A percentile compares a stretch with the other conserved stretches of the same genome.
Conservation (phyloP, 2,797 vertebrate species). For the Loriculus beryllinus region DNA sequence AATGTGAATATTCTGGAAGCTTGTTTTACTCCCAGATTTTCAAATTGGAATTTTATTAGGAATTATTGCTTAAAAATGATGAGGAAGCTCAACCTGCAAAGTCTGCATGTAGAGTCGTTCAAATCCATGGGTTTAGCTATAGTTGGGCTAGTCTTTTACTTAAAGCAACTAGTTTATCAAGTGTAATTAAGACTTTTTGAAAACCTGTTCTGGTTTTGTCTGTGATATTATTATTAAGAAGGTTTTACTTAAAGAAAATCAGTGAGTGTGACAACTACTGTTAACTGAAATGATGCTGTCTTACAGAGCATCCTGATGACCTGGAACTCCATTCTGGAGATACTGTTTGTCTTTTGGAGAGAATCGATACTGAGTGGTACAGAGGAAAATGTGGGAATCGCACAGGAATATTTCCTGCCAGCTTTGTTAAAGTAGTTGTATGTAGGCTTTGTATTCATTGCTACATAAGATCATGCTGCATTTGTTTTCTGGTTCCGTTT, state of each 20-base stretch:
- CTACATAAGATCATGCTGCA: background rate
- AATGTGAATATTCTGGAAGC: background rate
- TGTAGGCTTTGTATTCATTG: constrained; percentile 48
- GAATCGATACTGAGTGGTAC: constrained; percentile 90
- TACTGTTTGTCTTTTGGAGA: constrained; percentile 84
- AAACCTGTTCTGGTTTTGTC: background rate
- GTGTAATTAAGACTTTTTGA: background rate
- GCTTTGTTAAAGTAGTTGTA: constrained; percentile 83
- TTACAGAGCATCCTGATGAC: constrained; percentile 87
- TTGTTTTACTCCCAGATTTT: background rate
- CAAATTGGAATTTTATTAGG: background rate
- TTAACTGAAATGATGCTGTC: constrained; percentile 16
- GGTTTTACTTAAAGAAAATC: background rate
- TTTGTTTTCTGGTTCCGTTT: constrained; percentile 5
- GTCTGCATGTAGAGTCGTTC: background rate
- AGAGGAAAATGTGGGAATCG: constrained; percentile 83
- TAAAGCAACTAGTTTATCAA: background rate
- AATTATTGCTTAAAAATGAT: background rate
- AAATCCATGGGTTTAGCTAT: background rate
- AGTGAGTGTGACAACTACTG: background rate
- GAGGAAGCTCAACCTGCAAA: background rate
- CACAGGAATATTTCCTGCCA: constrained; percentile 89
- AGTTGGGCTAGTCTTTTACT: background rate
- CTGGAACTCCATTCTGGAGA: constrained; percentile 87
- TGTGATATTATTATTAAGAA: background rate